Percentiles rank a stretch among this genome's conserved stretches.
Conservation (phyloP, 1,140 invertebrate genomes). For the Panagrolaimus sp. region DNA sequence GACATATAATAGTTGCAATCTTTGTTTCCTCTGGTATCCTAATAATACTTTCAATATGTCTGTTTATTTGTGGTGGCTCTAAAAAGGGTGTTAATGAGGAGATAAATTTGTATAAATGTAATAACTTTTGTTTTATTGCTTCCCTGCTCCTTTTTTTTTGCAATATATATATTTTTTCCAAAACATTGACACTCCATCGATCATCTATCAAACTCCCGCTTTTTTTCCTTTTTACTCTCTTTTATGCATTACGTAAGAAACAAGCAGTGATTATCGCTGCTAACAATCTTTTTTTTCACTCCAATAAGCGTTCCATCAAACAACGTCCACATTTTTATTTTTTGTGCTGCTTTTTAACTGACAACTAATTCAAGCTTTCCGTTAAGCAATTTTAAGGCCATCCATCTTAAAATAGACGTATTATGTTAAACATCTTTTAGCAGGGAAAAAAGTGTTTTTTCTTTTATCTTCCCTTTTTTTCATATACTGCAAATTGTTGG, state of each 20-base stretch:
- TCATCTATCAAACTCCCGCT: conserved; percentile 1
- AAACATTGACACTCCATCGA: conserved; percentile 8
- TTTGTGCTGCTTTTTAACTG: conserved; percentile 7
- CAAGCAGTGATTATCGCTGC: no score
- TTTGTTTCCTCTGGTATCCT: not conserved
- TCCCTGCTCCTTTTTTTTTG: not conserved
- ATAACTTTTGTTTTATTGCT: not conserved
- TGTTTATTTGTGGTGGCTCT: conserved; percentile 9
- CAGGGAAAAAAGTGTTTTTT: not conserved
- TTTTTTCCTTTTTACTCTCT: not conserved
- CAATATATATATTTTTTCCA: no score
- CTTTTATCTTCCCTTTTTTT: not conserved
- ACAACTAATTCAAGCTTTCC: conserved; percentile 10
- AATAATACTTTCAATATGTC: not conserved
- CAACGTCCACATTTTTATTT: not conserved
- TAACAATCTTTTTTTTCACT: no score
- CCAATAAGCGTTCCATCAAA: conserved; percentile 13
- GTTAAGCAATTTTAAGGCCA: conserved; percentile 10
- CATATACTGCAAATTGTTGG: not conserved
- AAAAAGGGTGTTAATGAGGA: conserved; percentile 8
- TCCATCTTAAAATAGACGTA: conserved; percentile 3
- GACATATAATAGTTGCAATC: not conserved
- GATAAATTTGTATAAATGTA: not conserved
- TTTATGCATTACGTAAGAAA: not conserved
- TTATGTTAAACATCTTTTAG: conserved; percentile 11